Evolutionary conservation across 1,140 invertebrate species (phyloP).

Genomic region (Saxidomus purpurata): DNA sequence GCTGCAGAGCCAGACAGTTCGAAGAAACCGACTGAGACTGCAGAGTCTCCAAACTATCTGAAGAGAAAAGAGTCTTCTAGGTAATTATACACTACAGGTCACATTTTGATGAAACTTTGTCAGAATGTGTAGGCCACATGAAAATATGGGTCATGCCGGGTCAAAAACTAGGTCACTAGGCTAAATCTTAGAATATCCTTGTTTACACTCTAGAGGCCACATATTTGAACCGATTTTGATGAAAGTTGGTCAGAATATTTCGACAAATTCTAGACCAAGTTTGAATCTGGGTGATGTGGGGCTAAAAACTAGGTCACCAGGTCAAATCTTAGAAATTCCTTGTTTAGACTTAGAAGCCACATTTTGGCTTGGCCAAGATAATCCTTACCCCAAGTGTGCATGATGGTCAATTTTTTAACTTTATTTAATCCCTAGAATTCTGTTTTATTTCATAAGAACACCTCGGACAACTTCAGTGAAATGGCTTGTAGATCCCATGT

Average conservation of each 20-base stretch:
- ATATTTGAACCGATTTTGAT: no score
- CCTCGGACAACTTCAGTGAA: slow-evolving; percentile 40
- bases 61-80: slow-evolving; percentile 37
- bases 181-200: slow-evolving; percentile 43
- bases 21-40: slow-evolving; percentile 49
- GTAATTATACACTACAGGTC: slow-evolving; percentile 44
- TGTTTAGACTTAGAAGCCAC: slow-evolving; percentile 46
- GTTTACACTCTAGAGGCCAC: background rate
- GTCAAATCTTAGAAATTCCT: slow-evolving; percentile 14
- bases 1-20: slow-evolving; percentile 51
- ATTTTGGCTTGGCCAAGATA: slow-evolving; percentile 41
- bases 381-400: slow-evolving; percentile 43
- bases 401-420: slow-evolving; percentile 42
- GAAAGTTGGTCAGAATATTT: slow-evolving; percentile 15
- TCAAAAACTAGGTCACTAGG: slow-evolving; percentile 23
- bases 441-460: slow-evolving; percentile 48
- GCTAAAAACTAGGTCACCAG: no score
- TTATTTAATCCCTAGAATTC: slow-evolving; percentile 43
- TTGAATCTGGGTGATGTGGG: slow-evolving; percentile 38
- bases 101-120: slow-evolving; percentile 47
- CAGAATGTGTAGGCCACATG: slow-evolving; percentile 43
- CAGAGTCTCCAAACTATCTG: slow-evolving; percentile 43
- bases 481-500: slow-evolving; percentile 46
- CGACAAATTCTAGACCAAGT: slow-evolving; percentile 46
- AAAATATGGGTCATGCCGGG: slow-evolving; percentile 28